phyloP scores from a whole-genome alignment of 2,888 invertebrate species.

The Stenotaenia linearis region DNA sequence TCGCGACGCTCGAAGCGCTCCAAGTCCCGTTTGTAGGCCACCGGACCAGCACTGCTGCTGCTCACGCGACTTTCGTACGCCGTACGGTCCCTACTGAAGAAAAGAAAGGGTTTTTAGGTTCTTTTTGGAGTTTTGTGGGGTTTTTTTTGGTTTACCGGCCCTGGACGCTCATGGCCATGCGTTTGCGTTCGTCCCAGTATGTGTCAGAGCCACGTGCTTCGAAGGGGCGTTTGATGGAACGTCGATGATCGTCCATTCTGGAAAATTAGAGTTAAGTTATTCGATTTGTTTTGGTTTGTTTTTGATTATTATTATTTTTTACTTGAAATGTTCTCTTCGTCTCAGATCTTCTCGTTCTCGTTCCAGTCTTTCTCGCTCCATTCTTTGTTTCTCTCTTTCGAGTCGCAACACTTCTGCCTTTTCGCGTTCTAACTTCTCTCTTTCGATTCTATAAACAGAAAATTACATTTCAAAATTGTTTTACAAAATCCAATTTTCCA shows the following conservation, averaged over 20 bases:
- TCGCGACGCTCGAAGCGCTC: constrained; percentile 30
- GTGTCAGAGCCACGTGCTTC: constrained; percentile 17
- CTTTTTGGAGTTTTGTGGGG: no score
- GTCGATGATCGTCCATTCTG: constrained; percentile 29
- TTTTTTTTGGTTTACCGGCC: background rate
- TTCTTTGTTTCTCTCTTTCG: constrained; percentile 76
- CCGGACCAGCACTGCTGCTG: background rate
- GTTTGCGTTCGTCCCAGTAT: constrained; percentile 27
- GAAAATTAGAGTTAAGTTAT: background rate
- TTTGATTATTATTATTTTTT: constrained; percentile 40
- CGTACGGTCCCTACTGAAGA: background rate
- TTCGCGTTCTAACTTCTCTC: constrained; percentile 80
- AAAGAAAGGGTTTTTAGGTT: no score
- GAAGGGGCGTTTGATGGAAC: constrained; percentile 27
- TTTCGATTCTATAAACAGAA: constrained; percentile 71
- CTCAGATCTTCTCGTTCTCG: constrained; percentile 76
- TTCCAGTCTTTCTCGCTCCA: constrained; percentile 55
- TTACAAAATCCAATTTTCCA: no score
- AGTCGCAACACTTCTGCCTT: constrained; percentile 75
- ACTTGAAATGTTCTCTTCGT: constrained; percentile 66
- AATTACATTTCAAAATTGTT: no score
- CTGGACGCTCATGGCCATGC: background rate
- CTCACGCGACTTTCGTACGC: constrained; percentile 14
- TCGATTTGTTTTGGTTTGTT: no score
- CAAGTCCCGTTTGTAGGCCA: constrained; percentile 15